Base-by-base conservation (phyloP, 1,140 invertebrate genomes). In the Dryas iulia region DNA sequence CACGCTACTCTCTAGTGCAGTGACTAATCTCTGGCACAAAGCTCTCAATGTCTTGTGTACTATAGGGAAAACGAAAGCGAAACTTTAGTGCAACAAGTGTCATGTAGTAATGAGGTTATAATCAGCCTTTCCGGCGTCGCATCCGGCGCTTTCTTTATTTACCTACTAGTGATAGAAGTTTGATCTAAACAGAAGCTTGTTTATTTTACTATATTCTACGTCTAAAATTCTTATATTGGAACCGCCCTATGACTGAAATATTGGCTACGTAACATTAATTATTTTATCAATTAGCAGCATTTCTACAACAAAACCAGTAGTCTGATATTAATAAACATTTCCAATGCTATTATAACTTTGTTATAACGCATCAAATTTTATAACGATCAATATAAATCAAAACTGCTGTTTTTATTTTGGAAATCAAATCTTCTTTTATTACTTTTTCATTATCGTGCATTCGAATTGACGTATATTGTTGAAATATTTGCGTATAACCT, bases 101-200 rank as follows among this genome's bases (percentile, higher is more conserved):
- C 77, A 76, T 79, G 77, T 68, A 61, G 79, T 82, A 86, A 87
- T 83, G 80, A 86, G 80, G 81, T 78, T 87, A 81, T 87, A 86
- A 88, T 88, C 76, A 79, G 76, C 78, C 80, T 83, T 82, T 85
- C 82, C 84, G 83, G 72, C 72, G 58, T 66, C 67, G 75, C 75
- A 79, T 84, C 79, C 81, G 78, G 73, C 74, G 71, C 47, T 69
- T 67, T 58, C 62, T 71, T 47, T 52, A 69, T 39, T 60, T 72
- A 77, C n/a, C n/a, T n/a, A n/a, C 39, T 6, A 47, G 2, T 21
- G 3, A 47, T 47, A 18, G 39, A 21, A 21, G 39, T 47, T 47
- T 47, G 8, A 47, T 47, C 39, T 47, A 47, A 47, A 47, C 39
- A 47, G 21, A 18, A 18, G 30, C 30, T 31, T 4, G 8, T 18